phyloP scores from a whole-genome alignment of 2,797 vertebrate genomes.

The Psittacula derbiana region DNA sequence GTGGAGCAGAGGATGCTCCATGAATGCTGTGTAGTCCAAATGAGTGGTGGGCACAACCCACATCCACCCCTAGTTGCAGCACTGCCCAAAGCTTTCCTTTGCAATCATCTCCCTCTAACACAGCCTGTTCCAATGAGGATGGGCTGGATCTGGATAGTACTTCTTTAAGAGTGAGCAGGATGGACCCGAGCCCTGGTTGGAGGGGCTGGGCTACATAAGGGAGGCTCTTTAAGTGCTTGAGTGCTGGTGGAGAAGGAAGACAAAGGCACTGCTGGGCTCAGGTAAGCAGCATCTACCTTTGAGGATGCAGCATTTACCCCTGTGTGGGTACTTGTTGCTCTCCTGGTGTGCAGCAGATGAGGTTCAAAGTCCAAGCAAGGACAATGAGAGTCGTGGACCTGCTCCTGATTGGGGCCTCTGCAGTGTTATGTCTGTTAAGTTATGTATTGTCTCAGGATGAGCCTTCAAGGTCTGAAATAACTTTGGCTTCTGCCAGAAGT shows the following conservation, averaged over 20 bases:
- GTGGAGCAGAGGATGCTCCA: background rate
- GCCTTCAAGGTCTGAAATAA: background rate
- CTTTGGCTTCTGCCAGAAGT: background rate
- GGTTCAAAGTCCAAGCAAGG: background rate
- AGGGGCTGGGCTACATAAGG: background rate
- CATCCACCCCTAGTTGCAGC: background rate
- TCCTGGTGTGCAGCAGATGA: background rate
- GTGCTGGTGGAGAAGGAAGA: background rate
- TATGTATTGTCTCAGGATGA: background rate
- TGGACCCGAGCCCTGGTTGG: background rate
- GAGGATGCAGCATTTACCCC: background rate
- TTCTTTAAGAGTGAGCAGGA: background rate
- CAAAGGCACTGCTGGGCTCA: background rate
- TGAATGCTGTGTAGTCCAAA: background rate
- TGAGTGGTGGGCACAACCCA: background rate
- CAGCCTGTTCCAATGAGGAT: background rate
- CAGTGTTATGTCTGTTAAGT: background rate
- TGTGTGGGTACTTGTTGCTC: background rate
- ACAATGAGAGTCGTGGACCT: background rate
- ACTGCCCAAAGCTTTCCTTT: background rate
- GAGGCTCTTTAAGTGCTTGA: background rate
- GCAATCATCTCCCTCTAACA: background rate
- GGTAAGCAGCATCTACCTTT: background rate
- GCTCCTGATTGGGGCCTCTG: background rate
- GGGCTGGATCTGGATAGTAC: rapidly evolving